phyloP scores from a whole-genome alignment of 2,888 invertebrate species.

The Stenotaenia linearis region DNA sequence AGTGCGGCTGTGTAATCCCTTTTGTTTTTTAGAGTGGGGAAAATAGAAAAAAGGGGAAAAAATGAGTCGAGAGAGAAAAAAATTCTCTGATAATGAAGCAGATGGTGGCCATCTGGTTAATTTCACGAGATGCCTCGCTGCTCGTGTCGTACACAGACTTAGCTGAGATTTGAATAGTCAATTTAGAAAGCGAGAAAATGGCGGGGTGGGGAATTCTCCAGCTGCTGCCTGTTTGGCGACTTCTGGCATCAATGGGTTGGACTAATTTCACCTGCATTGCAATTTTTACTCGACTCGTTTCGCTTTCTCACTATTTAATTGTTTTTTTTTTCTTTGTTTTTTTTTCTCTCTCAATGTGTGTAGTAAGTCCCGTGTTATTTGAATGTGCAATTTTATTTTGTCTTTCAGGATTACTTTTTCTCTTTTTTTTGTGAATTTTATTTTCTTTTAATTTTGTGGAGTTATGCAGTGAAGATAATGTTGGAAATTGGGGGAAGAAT shows the following conservation, averaged over 20 bases:
- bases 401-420: not conserved
- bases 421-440: not conserved
- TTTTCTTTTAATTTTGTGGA: not conserved
- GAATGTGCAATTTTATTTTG: not conserved
- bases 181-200: conserved; percentile 13
- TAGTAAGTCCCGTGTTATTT: not conserved
- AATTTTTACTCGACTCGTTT: not conserved
- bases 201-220: not conserved
- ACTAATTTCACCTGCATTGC: conserved; percentile 7
- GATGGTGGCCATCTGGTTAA: conserved; percentile 13
- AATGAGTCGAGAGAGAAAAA: not conserved
- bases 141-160: not conserved
- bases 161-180: conserved; percentile 15
- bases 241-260: conserved; percentile 14
- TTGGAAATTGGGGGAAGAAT: too few relatives aligned
- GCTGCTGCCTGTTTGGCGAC: not conserved
- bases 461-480: too few relatives aligned
- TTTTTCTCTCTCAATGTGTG: not conserved
- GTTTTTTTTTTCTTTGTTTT: not conserved
- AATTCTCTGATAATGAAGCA: conserved; percentile 12
- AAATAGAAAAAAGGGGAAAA: too few relatives aligned
- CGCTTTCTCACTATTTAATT: not conserved
- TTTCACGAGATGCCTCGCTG: not conserved
- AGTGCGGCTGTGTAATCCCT: not conserved
- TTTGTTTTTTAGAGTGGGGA: not conserved